A percentile compares a stretch with the other conserved stretches of the same genome.
phyloP scores from a whole-genome alignment of 1,140 invertebrate species.

The Eriocheir sinensis region DNA sequence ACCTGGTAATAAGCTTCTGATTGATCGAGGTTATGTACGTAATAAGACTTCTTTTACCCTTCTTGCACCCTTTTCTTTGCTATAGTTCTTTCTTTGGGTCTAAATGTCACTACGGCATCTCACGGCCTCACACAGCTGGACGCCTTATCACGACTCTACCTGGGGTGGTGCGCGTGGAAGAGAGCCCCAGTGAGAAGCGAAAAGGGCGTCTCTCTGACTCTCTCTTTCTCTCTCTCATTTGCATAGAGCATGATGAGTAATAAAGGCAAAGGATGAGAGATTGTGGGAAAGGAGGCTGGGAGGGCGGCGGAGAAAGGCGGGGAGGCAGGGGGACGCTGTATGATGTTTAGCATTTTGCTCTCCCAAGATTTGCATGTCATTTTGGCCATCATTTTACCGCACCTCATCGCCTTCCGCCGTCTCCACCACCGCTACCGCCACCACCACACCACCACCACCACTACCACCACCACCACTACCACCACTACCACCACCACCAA shows the following conservation, averaged over 20 bases:
- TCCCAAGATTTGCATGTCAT: slow-evolving; percentile 57
- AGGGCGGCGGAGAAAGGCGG: not conserved
- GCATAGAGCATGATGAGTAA: slow-evolving; percentile 70
- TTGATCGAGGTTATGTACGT: not conserved
- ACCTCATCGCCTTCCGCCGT: not conserved
- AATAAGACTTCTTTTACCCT: not conserved
- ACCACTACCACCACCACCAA: not conserved
- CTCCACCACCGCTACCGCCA: not conserved
- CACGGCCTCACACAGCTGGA: not conserved
- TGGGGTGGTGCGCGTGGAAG: not conserved
- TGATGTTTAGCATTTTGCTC: not conserved
- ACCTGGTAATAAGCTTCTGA: not conserved
- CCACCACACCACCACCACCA: not conserved
- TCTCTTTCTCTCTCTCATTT: slow-evolving; percentile 59
- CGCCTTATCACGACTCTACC: not conserved
- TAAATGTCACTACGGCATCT: not conserved
- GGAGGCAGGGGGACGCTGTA: not conserved
- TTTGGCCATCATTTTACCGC: not conserved
- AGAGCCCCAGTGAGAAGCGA: slow-evolving; percentile 16
- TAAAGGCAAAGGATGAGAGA: slow-evolving; percentile 56
- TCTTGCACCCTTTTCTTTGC: not conserved
- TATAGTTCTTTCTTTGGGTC: not conserved
- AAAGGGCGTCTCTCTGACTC: slow-evolving; percentile 47
- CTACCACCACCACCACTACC: not conserved
- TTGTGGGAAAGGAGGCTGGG: slow-evolving; percentile 23